Base-by-base conservation (phyloP, 2,113 vertebrate species). In the Erythrocercus mccallii region DNA sequence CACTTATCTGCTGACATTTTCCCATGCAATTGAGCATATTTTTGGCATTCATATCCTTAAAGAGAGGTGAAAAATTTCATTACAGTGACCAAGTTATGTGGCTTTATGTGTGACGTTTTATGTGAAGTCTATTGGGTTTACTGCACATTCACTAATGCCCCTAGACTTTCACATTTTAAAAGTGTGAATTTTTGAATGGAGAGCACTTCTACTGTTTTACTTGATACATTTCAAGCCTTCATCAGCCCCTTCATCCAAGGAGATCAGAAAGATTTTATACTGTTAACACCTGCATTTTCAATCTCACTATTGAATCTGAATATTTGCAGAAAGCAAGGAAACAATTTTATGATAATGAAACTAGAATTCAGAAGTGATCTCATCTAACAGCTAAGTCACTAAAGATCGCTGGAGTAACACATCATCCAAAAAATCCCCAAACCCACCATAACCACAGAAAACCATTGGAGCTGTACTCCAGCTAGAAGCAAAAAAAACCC, bases 1-100 rank as follows among this genome's bases (percentile, higher is more conserved):
- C 0, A 0, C 27, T 27, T 69, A 30, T 61, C 28, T 51, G 31
- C 2, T 9, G 47, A 42, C 4, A 4, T 62, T 82, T 85, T 69
- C 54, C 42, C 44, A 62, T 87, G 33, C 10, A 37, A 33, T 9
- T 68, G 50, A 86, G 25, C 3, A 1, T 48, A 31, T 89, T 81
- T 81, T 69, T 51, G 54, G 8, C 27, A 73, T 40, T 71, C 18
- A 21, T 25, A 24, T 47, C 40, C 20, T 22, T 65, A 65, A 73
- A 77, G n/a, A 70, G 44, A 84, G 10, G 7, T 53, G 24, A 19
- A 35, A 31, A 60, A 3, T 45, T 78, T 86, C 10, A 7, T 17
- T 30, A 40, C 23, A 62, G 4, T 2, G 5, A 80, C 24, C 13
- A 84, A n/a, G 19, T 30, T 50, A 11, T 81, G 44, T 19, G 42